These are phyloP conservation scores for Aselliscus stoliczkanus DNA, from an alignment of 2,797 vertebrate genomes.

Conservation along the genomic window DNA sequence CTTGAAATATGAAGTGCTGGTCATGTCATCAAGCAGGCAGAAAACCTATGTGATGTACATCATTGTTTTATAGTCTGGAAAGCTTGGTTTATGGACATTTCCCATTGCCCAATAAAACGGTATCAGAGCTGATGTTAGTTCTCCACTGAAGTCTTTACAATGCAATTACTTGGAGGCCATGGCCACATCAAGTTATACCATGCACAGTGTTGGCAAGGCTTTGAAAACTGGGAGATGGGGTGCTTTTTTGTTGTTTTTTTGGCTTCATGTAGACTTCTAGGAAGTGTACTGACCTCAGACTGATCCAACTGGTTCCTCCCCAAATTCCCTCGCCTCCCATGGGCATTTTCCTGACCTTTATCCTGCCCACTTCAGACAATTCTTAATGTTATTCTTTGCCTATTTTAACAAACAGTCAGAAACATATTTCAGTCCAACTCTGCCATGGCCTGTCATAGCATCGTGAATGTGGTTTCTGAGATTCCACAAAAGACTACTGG, in stretches of 20 bases:
- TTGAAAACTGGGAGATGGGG: neutral
- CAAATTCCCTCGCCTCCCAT: neutral
- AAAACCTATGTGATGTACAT: slow-evolving; percentile 47
- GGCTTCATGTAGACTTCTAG: slow-evolving; percentile 47
- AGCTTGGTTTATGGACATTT: slow-evolving; percentile 8
- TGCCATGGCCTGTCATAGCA: slow-evolving; percentile 13
- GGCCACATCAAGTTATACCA: neutral
- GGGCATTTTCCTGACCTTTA: slow-evolving; percentile 37
- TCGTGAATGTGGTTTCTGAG: slow-evolving; percentile 56
- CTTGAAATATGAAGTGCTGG: slow-evolving; percentile 23
- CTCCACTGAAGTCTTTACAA: neutral
- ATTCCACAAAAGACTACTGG: slow-evolving; percentile 52
- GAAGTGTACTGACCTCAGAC: slow-evolving; percentile 42
- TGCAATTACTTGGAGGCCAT: neutral
- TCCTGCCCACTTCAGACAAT: slow-evolving; percentile 57
- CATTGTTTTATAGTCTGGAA: slow-evolving; percentile 20
- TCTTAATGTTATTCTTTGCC: slow-evolving; percentile 54
- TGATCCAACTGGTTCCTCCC: slow-evolving; percentile 8
- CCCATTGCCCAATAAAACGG: neutral
- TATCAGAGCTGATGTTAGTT: slow-evolving; percentile 13
- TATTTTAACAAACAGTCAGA: slow-evolving; percentile 55
- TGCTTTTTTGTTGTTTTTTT: neutral
- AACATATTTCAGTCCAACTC: slow-evolving; percentile 6
- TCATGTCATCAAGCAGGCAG: slow-evolving; percentile 18
- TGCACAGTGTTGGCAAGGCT: neutral